Evolutionary conservation across 2,113 vertebrate genomes (phyloP), one percentile per base, ranked within the genome.

Genomic region (Elephas maximus): DNA sequence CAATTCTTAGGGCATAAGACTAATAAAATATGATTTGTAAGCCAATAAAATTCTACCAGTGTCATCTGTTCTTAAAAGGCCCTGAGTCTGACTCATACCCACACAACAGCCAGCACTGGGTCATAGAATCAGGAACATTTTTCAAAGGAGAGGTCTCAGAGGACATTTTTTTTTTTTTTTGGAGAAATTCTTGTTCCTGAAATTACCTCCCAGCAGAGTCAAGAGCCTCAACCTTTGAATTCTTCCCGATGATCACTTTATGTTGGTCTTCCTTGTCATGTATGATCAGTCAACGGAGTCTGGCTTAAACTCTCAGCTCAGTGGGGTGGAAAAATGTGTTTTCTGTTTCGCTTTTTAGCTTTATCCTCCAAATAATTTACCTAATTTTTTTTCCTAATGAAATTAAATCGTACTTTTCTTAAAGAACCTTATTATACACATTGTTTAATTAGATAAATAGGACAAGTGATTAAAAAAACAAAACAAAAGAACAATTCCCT

Each of bases 191-290:
- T 76, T 57, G n/a, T 62, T 85, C n/a, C 77, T 88, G 51, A 81
- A 91, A 71, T 83, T 8, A 76, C 20, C 5, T 48, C 26, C 30
- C 33, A 44, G 65, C 8, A 18, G 65, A 92, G 17, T 60, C 0
- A 0, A 67, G 80, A 5, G 26, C 7, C 26, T 67, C 30, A 17
- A 1, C 5, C 37, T 84, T 80, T 84, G 10, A 23, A 15, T n/a
- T 91, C 24, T 30, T 2, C 7, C 67, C 30, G 0, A 44, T 4
- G 53, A 51, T 2, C 3, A 20, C 23, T 2, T 4, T 3, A 6
- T 1, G 0, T n/a, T 11, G 2, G 3, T 60, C 37, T 41, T 51
- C 23, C 67, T 48, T 1, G 0, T 44, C 0, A 0, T 1, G 0
- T 3, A 3, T 0, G 8, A 28, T 41, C 37, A 21, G 28, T 57